Evolutionary conservation across 2,113 vertebrate species (phyloP), one percentile per base, ranked within the genome.

Genomic region (Hippotragus niger): DNA sequence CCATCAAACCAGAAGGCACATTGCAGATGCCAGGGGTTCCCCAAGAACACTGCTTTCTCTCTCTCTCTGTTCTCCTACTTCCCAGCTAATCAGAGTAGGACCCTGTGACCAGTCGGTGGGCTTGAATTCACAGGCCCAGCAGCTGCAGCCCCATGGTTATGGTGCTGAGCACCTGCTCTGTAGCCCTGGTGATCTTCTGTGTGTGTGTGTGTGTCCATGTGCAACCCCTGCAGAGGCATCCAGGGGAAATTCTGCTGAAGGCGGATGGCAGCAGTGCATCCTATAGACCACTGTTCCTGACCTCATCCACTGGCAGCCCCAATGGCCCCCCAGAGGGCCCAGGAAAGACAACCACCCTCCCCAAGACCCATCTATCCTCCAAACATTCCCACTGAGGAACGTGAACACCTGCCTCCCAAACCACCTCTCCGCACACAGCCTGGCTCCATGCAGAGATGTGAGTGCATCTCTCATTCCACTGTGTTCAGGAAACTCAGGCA

Each of bases 281-380:
- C 95, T 15, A 21, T 67, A 92, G 62, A 94, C 91, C 83, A 74
- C 58, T 14, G 27, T 71, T 91, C 96, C 94, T 33, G 83, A 45
- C 90, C 94, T 84, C 92, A 53, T 95, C 90, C 4, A 16, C 91
- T 29, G 88, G 96, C 97, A 98, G 94, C 87, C 87, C 19, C 6
- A 93, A 95, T 9, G 19, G 95, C 88, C 87, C 97, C 76, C 94
- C 40, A 29, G 94, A 92, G 94, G 92, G 14, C n/a, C 76, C 80
- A 58, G 91, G 84, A 53, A 90, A 91, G 55, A 62, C 76, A 53
- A 60, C 52, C 94, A 64, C 92, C 94, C 98, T 97, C 97, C 83
- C 55, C 40, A 29, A 97, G 87, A 93, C 92, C 96, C 93, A 96
- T 81, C 88, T 60, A 89, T 93, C 95, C 95, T 67, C 55, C 67